Evolutionary conservation across 1,140 invertebrate species (phyloP).

Genomic region (Ctenoplectra terminalis): DNA sequence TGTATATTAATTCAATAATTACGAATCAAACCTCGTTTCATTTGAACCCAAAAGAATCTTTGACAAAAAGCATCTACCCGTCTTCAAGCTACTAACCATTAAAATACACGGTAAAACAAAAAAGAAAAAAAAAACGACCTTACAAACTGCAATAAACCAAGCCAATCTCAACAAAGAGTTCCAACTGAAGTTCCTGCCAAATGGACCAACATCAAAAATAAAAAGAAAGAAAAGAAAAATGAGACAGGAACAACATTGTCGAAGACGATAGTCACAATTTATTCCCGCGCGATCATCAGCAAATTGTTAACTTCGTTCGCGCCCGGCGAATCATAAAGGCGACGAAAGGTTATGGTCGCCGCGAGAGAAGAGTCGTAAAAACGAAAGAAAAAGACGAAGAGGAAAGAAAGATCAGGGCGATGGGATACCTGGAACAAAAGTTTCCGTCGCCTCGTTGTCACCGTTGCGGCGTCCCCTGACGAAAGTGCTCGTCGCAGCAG

Average conservation of each 20-base stretch:
- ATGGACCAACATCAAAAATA: no score
- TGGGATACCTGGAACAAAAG: conserved; percentile 66
- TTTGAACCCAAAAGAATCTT: no score
- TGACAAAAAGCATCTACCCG: no score
- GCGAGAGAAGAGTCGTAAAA: conserved; percentile 35
- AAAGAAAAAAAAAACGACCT: neutral
- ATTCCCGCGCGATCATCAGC: neutral
- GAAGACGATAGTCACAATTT: neutral
- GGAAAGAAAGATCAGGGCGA: conserved; percentile 9
- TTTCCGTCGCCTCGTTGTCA: conserved; percentile 65
- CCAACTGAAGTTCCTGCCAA: no score
- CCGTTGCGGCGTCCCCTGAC: conserved; percentile 36
- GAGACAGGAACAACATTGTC: accelerated
- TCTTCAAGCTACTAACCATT: no score
- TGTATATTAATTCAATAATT: no score
- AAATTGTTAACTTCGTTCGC: neutral
- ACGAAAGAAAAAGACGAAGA: neutral
- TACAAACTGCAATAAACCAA: neutral
- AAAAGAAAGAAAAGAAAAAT: neutral
- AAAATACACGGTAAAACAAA: no score
- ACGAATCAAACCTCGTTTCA: no score
- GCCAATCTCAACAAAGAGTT: no score
- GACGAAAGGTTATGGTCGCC: neutral
- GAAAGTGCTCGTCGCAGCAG: conserved; percentile 42
- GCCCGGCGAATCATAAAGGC: neutral